phyloP scores from a whole-genome alignment of 2,888 invertebrate genomes.

The Antheraea yamamai region DNA sequence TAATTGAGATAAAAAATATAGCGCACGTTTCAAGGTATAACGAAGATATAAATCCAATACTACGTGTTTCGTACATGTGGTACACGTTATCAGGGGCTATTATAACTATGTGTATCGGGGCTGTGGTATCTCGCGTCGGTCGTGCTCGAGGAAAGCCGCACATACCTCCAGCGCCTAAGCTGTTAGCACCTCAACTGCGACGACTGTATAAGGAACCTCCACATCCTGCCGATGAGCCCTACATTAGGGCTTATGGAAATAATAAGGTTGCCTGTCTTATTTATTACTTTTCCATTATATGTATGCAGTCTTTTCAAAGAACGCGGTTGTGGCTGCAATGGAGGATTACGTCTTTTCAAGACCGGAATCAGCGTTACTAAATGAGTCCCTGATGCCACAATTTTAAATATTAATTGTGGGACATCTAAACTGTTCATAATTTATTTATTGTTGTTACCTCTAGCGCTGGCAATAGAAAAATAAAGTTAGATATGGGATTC shows the following conservation, averaged over 20 bases:
- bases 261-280: constrained; percentile 44
- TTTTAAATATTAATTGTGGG: no score
- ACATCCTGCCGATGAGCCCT: constrained; percentile 67
- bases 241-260: constrained; percentile 67
- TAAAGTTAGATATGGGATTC: no score
- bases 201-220: constrained; percentile 78
- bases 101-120: constrained; percentile 61
- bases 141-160: constrained; percentile 56
- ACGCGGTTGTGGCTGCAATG: not conserved
- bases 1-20: not conserved
- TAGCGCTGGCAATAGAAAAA: no score
- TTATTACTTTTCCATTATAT: not conserved
- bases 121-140: constrained; percentile 54
- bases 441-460: no score
- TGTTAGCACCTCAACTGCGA: constrained; percentile 88
- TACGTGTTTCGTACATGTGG: constrained; percentile 90
- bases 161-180: constrained; percentile 65
- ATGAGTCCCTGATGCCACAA: no score
- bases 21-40: constrained; percentile 36
- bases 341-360: no score
- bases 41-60: constrained; percentile 83
- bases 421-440: no score
- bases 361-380: no score
- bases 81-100: constrained; percentile 83
- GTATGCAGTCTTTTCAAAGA: not conserved